These are phyloP conservation scores for Orgyia antiqua DNA, from an alignment of 2,888 invertebrate genomes.

Conservation along the genomic window DNA sequence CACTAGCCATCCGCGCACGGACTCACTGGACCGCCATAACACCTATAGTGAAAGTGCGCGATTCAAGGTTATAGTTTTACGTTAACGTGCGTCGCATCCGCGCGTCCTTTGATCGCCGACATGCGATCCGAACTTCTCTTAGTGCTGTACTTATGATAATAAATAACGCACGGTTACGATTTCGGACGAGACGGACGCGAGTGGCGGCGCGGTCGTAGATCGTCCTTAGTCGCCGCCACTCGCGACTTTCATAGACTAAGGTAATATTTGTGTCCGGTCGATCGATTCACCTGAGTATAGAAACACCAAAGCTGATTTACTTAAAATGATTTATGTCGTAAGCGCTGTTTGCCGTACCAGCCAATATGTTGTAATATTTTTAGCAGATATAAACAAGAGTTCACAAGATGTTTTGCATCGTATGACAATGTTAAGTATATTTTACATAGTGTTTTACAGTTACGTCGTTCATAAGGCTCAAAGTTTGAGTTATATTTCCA, in stretches of 20 bases:
- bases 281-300: conserved; percentile 62
- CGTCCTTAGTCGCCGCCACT: conserved; percentile 44
- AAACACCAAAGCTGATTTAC: conserved; percentile 54
- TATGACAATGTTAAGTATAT: conserved; percentile 50
- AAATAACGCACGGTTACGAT: conserved; percentile 63
- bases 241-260: conserved; percentile 52
- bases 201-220: conserved; percentile 41
- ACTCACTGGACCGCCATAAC: conserved; percentile 65
- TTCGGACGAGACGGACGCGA: conserved; percentile 46
- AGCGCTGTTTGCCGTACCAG: conserved; percentile 64
- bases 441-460: conserved; percentile 60
- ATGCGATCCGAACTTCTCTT: conserved; percentile 68
- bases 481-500: conserved; percentile 55
- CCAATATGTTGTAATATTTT: conserved; percentile 55
- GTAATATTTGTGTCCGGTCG: conserved; percentile 67
- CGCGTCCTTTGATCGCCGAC: conserved; percentile 58
- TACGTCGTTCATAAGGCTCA: conserved; percentile 49
- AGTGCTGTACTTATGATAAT: conserved; percentile 76
- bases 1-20: conserved; percentile 45
- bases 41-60: conserved; percentile 73
- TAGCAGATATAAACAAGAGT: conserved; percentile 43
- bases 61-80: conserved; percentile 76
- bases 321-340: conserved; percentile 40
- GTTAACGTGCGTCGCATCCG: conserved; percentile 68
- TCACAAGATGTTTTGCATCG: conserved; percentile 37